Conservation (phyloP, 2,113 vertebrate genomes). For the Arvicanthis niloticus region DNA sequence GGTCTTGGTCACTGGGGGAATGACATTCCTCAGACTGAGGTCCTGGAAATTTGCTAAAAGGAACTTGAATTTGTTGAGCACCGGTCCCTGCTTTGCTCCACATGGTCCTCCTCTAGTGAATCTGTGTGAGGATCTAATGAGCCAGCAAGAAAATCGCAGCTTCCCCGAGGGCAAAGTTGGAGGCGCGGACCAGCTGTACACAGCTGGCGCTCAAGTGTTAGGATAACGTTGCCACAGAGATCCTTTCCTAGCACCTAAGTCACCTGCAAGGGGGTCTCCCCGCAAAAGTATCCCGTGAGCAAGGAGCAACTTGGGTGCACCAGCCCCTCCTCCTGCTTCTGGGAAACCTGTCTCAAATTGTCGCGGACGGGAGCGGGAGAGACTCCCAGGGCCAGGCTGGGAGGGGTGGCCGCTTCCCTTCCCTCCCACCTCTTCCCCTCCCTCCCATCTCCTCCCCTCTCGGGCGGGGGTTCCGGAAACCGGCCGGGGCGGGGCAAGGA, state of each 20-base stretch:
- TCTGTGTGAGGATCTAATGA: not conserved
- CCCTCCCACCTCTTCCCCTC: not conserved
- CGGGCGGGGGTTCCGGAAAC: constrained; percentile 72
- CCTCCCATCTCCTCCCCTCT: not conserved
- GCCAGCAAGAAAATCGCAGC: not conserved
- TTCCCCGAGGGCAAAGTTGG: no score
- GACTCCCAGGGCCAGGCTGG: not conserved
- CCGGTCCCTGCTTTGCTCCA: not conserved
- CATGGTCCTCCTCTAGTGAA: not conserved
- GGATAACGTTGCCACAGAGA: not conserved
- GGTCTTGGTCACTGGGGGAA: fast-evolving
- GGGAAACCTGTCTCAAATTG: not conserved
- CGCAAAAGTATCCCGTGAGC: fast-evolving
- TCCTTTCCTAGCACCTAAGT: no score
- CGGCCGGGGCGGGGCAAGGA: constrained; percentile 63
- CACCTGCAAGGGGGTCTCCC: not conserved
- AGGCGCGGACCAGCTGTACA: not conserved
- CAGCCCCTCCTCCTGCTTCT: fast-evolving
- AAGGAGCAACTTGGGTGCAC: not conserved
- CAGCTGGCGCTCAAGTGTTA: not conserved
- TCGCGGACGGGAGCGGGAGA: not conserved
- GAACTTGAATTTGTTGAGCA: not conserved
- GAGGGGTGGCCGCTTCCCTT: not conserved
- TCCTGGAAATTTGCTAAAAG: not conserved
- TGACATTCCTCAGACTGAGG: not conserved